Conservation (phyloP, 2,797 vertebrate genomes). For the Manis javanica region DNA sequence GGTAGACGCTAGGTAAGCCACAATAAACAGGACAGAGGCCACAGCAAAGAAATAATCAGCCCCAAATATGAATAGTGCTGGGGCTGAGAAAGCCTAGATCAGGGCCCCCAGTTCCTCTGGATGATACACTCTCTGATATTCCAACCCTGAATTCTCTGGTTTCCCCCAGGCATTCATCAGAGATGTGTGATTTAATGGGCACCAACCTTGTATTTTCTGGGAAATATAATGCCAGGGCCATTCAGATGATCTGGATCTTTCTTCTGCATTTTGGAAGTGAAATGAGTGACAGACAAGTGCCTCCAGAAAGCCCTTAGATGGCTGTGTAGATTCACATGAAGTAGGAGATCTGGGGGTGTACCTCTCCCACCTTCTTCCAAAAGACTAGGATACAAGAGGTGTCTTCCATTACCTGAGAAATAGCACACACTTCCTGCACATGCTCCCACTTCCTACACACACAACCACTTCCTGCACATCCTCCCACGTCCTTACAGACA, state of each 20-base stretch:
- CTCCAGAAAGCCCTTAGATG: accelerated
- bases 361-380: not conserved
- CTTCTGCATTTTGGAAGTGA: not conserved
- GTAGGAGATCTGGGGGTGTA: not conserved
- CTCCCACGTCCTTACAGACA: not conserved
- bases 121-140: accelerated
- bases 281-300: accelerated
- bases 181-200: accelerated
- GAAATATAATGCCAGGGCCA: not conserved
- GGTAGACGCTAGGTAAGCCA: not conserved
- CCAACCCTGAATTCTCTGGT: accelerated
- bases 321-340: accelerated
- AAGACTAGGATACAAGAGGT: not conserved
- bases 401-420: not conserved
- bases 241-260: not conserved
- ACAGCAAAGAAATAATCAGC: accelerated
- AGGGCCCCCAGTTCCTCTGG: no score
- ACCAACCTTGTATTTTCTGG: not conserved
- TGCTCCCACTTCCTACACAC: not conserved
- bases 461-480: not conserved
- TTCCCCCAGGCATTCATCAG: not conserved
- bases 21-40: accelerated
- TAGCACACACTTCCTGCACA: no score
- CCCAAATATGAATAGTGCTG: accelerated
- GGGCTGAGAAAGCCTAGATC: accelerated